A percentile compares a stretch with the other conserved stretches of the same genome.
Conservation (phyloP, 2,888 invertebrate genomes). For the Drosophila lutescens region DNA sequence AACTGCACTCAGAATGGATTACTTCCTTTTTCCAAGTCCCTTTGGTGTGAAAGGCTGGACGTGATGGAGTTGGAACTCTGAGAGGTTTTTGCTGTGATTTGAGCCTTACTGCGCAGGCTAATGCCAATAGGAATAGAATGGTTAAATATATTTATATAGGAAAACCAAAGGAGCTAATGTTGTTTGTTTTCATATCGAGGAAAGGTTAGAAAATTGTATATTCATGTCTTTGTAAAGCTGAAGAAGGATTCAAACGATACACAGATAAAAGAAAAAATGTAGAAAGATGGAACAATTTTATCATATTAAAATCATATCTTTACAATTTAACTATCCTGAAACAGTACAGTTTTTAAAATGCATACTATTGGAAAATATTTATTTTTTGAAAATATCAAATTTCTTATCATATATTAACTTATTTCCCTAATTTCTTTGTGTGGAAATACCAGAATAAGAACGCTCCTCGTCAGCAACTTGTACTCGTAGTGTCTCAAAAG, state of each 20-base stretch:
- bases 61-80: slow-evolving; percentile 48
- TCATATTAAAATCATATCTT: no score
- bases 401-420: neutral
- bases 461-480: slow-evolving; percentile 16
- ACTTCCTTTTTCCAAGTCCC: slow-evolving; percentile 64
- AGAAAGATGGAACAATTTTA: no score
- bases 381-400: no score
- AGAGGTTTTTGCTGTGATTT: slow-evolving; percentile 2
- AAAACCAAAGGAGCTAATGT: neutral
- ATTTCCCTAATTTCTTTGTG: neutral
- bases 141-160: no score
- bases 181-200: neutral
- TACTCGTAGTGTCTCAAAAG: slow-evolving; percentile 30
- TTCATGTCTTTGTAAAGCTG: neutral
- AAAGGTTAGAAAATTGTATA: neutral
- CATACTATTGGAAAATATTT: no score
- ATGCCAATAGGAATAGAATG: neutral
- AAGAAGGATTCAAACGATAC: neutral
- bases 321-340: no score
- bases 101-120: slow-evolving; percentile 16
- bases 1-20: slow-evolving; percentile 79
- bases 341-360: no score
- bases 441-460: neutral
- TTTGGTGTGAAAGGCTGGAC: slow-evolving; percentile 32
- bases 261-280: neutral